Base-by-base conservation (phyloP, 2,888 invertebrate genomes). In the Drosophila basisetae region DNA sequence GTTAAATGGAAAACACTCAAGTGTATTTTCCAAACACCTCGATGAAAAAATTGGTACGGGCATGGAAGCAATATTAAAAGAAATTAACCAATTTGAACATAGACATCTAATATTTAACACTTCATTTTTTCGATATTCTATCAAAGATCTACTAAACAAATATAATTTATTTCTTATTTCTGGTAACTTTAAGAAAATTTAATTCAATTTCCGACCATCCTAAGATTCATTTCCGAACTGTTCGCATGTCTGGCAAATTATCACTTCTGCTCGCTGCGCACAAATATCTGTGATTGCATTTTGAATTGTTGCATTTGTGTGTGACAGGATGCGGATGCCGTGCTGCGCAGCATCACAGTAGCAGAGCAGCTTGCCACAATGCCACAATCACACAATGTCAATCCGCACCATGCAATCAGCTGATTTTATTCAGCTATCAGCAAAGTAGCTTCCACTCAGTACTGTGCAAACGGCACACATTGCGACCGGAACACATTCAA, bases 341-440 rank as follows among this genome's bases (percentile, higher is more conserved):
- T 11, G 61, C 55, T 43, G 56, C 35, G 16, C 54, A 25, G 54
- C 49, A 47, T 9, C 25, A 16, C 4, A 25, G 22, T 25, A 25
- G 22, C 22, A 16, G 9, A 63, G 39, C 39, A 60, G 50, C 70
- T 71, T 65, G 68, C 80, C 41, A 61, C 69, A 66, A 56, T 75
- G 58, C 66, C 39, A 55, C 70, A 67, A 52, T 79, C 56, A 39
- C 58, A 49, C 79, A 72, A 69, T 76, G 83, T 73, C 86, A 88
- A 83, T 83, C 73, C 70, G 63, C 71, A 63, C 67, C 67, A 70
- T 54, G 76, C 86, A 90, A 88, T 85, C 90, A 85, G 85, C 78
- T 84, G 75, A 78, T 82, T 87, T 83, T 80, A 82, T 83, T 78
- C 81, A 81, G 81, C 66, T 76, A 88, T 90, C 85, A 85, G 80